phyloP scores from a whole-genome alignment of 2,797 vertebrate genomes.

The Pterois miles region DNA sequence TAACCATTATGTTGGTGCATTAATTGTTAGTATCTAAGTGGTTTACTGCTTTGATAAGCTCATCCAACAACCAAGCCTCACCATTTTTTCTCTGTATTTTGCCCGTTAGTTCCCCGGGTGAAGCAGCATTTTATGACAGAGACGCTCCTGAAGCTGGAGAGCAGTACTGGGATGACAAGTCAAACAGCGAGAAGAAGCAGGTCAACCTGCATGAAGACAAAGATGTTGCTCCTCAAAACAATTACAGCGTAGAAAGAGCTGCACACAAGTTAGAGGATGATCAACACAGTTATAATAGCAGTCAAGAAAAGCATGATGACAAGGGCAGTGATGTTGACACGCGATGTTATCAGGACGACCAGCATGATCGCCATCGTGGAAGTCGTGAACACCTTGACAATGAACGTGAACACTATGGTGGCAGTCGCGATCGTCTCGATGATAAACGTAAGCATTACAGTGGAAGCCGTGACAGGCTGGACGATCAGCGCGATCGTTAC shows the following conservation, averaged over 20 bases:
- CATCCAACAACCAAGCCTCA: neutral
- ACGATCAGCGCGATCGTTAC: neutral
- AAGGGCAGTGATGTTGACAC: constrained; percentile 46
- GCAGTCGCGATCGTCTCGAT: constrained; percentile 43
- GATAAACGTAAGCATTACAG: neutral
- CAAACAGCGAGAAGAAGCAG: constrained; percentile 34
- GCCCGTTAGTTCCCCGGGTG: constrained; percentile 50
- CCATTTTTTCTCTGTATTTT: neutral
- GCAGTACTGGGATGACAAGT: constrained; percentile 47
- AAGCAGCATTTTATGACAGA: constrained; percentile 60
- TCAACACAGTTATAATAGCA: constrained; percentile 44
- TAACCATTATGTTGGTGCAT: neutral
- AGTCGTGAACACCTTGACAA: constrained; percentile 56
- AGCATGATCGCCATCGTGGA: constrained; percentile 18
- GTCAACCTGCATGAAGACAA: constrained; percentile 27
- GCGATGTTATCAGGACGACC: constrained; percentile 37
- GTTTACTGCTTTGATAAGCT: neutral
- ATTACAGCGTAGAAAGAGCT: neutral
- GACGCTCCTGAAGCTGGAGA: constrained; percentile 42
- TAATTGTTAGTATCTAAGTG: neutral
- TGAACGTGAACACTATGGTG: neutral
- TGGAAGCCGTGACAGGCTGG: constrained; percentile 25
- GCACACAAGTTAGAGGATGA: constrained; percentile 49
- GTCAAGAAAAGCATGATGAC: constrained; percentile 37
- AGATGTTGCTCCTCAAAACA: constrained; percentile 11